A percentile compares a stretch with the other conserved stretches of the same genome.
These are phyloP conservation scores for Clarias macrocephalus DNA, from an alignment of 2,113 vertebrate species.

Conservation along the genomic window DNA sequence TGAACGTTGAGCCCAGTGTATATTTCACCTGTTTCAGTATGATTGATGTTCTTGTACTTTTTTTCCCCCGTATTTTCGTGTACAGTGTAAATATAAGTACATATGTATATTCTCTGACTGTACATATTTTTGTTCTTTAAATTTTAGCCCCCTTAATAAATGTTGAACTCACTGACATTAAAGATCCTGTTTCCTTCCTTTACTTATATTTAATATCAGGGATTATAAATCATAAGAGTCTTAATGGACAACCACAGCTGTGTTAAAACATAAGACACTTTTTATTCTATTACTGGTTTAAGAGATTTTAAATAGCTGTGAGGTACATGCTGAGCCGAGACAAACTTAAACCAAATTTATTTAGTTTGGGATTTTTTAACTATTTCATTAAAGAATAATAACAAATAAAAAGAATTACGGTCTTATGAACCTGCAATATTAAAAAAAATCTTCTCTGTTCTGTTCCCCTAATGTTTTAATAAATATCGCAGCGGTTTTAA, in stretches of 20 bases:
- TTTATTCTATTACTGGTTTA: not conserved
- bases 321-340: not conserved
- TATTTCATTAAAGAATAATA: too few species aligned
- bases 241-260: not conserved
- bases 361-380: not conserved
- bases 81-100: constrained; percentile 75
- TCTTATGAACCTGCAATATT: not conserved
- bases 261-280: not conserved
- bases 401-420: not conserved
- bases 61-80: constrained; percentile 57
- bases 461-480: not conserved
- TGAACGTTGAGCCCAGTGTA: constrained; percentile 2
- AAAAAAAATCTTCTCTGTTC: not conserved
- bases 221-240: not conserved
- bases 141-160: constrained; percentile 69
- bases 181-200: constrained; percentile 53
- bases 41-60: constrained; percentile 24
- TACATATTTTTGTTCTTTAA: constrained; percentile 62
- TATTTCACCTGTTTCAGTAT: not conserved
- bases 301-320: not conserved
- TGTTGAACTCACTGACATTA: constrained; percentile 60
- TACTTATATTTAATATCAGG: not conserved
- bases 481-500: not conserved
- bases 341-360: not conserved
- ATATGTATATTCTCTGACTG: constrained; percentile 64